A percentile compares a stretch with the other conserved stretches of the same genome.
phyloP scores from a whole-genome alignment of 2,888 invertebrate genomes.

The Pharmacophagus antenor region DNA sequence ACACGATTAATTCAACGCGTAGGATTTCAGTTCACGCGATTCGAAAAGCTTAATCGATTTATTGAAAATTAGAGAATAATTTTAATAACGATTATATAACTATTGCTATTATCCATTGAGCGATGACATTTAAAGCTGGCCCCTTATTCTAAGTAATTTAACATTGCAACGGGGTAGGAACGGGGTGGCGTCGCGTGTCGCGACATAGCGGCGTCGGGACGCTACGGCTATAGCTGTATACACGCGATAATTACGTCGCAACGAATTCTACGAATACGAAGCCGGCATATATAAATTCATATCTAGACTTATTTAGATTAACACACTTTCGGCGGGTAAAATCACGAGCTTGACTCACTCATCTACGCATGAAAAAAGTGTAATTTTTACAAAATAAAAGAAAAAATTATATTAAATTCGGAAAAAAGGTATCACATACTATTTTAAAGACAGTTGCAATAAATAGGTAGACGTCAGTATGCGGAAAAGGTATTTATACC shows the following conservation, averaged over 20 bases:
- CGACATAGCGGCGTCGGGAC: slow-evolving; percentile 45
- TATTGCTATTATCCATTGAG: slow-evolving; percentile 38
- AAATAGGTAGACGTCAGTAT: too few relatives aligned
- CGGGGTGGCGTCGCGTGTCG: slow-evolving; percentile 43
- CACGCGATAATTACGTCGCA: slow-evolving; percentile 30
- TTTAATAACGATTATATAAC: slow-evolving; percentile 50
- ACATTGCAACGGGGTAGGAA: slow-evolving; percentile 57
- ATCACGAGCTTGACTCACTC: too few relatives aligned
- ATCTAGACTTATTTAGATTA: too few relatives aligned
- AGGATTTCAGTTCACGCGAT: slow-evolving; percentile 67
- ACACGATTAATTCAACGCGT: slow-evolving; percentile 59
- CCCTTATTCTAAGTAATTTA: slow-evolving; percentile 62
- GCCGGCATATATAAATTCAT: neutral
- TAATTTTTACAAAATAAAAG: too few relatives aligned
- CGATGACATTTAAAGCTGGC: slow-evolving; percentile 46
- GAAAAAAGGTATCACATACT: too few relatives aligned
- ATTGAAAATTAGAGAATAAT: slow-evolving; percentile 52
- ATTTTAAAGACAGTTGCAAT: too few relatives aligned
- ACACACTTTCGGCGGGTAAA: too few relatives aligned
- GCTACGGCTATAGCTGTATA: slow-evolving; percentile 31
- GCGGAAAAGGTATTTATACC: too few relatives aligned
- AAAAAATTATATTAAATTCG: too few relatives aligned
- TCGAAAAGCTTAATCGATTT: slow-evolving; percentile 67
- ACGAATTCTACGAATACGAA: too few relatives aligned
- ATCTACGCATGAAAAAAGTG: too few relatives aligned